Conservation (phyloP, 1,140 invertebrate genomes). For the Chironomus tepperi region DNA sequence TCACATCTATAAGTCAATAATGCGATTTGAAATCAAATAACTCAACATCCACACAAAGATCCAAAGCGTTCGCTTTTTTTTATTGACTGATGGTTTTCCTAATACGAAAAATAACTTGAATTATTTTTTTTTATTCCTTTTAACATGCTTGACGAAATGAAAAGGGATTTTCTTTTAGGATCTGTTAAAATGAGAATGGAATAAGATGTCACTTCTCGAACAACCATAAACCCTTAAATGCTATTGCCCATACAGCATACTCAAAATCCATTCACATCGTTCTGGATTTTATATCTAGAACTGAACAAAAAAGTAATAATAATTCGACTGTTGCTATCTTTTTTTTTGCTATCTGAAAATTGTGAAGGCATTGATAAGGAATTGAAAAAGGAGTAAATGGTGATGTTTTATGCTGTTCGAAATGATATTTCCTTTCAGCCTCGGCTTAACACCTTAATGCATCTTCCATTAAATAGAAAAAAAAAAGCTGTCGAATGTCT, state of each 20-base stretch:
- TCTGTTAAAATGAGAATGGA: neutral
- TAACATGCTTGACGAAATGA: no score
- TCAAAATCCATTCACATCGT: no score
- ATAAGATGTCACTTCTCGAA: neutral
- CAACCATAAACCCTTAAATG: neutral
- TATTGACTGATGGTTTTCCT: no score
- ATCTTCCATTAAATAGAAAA: neutral
- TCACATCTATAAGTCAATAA: no score
- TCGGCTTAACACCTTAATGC: constrained; percentile 3
- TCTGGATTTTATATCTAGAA: no score
- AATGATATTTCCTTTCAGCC: neutral
- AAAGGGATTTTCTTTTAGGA: neutral
- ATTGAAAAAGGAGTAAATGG: no score
- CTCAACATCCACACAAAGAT: no score
- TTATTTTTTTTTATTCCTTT: no score
- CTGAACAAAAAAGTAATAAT: neutral
- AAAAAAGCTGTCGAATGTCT: neutral
- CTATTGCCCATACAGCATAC: no score
- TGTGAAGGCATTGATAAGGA: neutral
- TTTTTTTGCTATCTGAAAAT: neutral
- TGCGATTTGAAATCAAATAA: no score
- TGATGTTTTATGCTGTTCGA: neutral
- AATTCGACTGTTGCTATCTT: neutral
- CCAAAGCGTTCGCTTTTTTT: no score
- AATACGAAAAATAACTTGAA: no score